Evolutionary conservation across 2,888 invertebrate genomes (phyloP).

Genomic region (Cyclophora albipunctata): DNA sequence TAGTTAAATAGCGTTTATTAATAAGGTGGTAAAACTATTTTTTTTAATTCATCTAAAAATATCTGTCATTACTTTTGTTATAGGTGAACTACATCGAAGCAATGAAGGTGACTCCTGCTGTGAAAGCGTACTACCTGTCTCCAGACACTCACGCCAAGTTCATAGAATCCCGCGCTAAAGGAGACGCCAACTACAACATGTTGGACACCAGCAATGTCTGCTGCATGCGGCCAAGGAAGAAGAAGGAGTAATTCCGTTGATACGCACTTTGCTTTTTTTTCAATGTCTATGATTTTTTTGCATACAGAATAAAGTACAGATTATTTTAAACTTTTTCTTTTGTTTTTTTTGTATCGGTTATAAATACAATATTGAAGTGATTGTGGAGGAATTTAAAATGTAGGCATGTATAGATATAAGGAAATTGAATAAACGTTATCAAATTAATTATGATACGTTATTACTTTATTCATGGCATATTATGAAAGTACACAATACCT

Average conservation of each 20-base stretch:
- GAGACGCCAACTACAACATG: constrained; percentile 82
- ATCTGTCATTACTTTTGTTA: constrained; percentile 3
- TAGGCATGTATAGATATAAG: too few relatives aligned
- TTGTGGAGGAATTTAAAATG: too few relatives aligned
- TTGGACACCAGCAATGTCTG: constrained; percentile 61
- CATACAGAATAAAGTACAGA: background rate
- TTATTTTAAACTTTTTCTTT: background rate
- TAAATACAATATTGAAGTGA: too few relatives aligned
- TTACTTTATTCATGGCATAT: too few relatives aligned
- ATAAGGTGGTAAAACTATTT: too few relatives aligned
- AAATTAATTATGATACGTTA: too few relatives aligned
- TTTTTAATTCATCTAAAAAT: too few relatives aligned
- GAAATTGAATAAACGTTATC: too few relatives aligned
- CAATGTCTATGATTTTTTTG: too few relatives aligned
- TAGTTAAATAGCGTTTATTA: too few relatives aligned
- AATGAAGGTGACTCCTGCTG: constrained; percentile 82
- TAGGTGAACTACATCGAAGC: constrained; percentile 77
- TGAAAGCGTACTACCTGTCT: constrained; percentile 79
- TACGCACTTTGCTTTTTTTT: background rate
- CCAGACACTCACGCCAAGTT: constrained; percentile 84
- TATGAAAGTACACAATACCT: too few relatives aligned
- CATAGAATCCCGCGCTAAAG: constrained; percentile 78
- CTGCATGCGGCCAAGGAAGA: constrained; percentile 68
- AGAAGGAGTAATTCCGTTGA: constrained; percentile 48
- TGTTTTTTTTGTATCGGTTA: too few relatives aligned